A percentile compares a stretch with the other conserved stretches of the same genome.
These are phyloP conservation scores for Drosophila koepferae DNA, from an alignment of 2,888 invertebrate species.

Conservation along the genomic window DNA sequence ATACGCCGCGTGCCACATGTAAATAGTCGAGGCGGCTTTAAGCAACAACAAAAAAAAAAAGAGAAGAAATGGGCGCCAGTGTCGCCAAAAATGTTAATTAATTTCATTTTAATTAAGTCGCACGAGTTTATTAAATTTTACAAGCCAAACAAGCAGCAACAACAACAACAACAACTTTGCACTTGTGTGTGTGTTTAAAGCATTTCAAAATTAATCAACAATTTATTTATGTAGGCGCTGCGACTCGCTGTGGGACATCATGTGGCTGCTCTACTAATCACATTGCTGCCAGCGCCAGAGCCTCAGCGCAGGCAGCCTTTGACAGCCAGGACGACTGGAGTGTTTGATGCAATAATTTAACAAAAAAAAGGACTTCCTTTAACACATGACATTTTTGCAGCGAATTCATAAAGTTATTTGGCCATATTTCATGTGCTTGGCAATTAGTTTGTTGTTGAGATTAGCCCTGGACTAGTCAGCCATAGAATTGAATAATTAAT, in stretches of 20 bases:
- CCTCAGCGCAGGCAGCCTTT: constrained; percentile 7
- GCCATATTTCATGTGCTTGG: neutral
- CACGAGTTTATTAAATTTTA: constrained; percentile 58
- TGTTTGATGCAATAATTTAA: neutral
- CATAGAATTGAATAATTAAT: constrained; percentile 45
- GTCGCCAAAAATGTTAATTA: constrained; percentile 58
- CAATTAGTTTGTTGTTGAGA: constrained; percentile 19
- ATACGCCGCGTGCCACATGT: constrained; percentile 39
- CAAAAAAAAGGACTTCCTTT: no score
- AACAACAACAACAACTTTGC: constrained; percentile 7
- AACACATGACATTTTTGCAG: no score
- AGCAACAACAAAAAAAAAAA: no score
- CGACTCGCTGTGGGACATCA: constrained; percentile 11
- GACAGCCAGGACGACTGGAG: neutral
- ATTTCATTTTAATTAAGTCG: constrained; percentile 70
- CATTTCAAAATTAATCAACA: constrained; percentile 72
- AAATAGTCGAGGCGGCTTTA: no score
- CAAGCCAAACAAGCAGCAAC: constrained; percentile 24
- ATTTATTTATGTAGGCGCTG: constrained; percentile 59
- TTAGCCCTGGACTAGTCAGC: neutral
- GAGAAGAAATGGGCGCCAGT: neutral
- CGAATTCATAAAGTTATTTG: neutral
- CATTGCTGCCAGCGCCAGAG: constrained; percentile 28
- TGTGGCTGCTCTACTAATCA: constrained; percentile 11
- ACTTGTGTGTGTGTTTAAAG: constrained; percentile 15